Evolutionary conservation across 1,140 invertebrate genomes (phyloP).

Genomic region (Eriocheir sinensis): DNA sequence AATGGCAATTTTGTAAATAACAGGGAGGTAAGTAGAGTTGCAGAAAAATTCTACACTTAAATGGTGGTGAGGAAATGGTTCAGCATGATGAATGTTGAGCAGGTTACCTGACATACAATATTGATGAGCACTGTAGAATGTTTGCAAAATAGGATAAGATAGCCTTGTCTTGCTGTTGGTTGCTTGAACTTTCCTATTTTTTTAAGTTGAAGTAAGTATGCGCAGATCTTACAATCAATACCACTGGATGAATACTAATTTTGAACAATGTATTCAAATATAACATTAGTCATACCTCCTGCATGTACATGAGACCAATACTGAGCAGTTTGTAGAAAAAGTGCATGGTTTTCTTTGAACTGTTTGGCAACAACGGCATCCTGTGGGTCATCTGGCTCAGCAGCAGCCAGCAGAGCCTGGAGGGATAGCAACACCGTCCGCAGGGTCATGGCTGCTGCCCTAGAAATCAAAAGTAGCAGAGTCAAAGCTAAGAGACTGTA

Average conservation of each 20-base stretch:
- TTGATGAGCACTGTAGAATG: no score
- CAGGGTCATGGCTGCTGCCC: conserved; percentile 98
- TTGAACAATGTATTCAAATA: neutral
- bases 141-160: no score
- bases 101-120: no score
- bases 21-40: no score
- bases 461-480: conserved; percentile 81
- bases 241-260: no score
- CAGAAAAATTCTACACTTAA: no score
- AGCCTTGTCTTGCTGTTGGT: neutral
- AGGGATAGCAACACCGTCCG: conserved; percentile 96
- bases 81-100: no score
- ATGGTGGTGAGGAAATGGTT: no score
- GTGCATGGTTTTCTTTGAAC: conserved; percentile 93
- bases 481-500: neutral
- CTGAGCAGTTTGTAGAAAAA: conserved; percentile 88
- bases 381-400: conserved; percentile 98
- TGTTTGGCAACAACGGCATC: conserved; percentile 98
- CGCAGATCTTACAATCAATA: neutral
- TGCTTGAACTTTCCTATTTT: neutral
- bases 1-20: no score
- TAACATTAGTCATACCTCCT: conserved; percentile 84
- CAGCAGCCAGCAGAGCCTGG: conserved; percentile 94
- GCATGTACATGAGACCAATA: conserved; percentile 98
- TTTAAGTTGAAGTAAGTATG: neutral